A percentile compares a stretch with the other conserved stretches of the same genome.
phyloP scores from a whole-genome alignment of 1,140 invertebrate genomes.

The Halictus rubicundus region DNA sequence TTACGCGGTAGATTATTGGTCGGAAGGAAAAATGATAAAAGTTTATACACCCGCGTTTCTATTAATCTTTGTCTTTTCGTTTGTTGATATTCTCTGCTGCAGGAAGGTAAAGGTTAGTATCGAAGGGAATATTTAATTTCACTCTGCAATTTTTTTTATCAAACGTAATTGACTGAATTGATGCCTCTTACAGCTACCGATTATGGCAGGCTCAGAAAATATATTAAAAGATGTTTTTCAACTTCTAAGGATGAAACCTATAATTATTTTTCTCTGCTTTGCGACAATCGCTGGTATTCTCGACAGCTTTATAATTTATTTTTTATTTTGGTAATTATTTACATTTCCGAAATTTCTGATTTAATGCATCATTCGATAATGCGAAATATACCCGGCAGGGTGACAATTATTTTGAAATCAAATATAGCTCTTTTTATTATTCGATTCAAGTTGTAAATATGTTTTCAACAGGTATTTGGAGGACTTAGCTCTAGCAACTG shows the following conservation, averaged over 20 bases:
- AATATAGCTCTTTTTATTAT: background rate
- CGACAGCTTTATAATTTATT: slow-evolving; percentile 90
- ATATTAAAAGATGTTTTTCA: slow-evolving; percentile 83
- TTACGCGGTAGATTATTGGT: slow-evolving; percentile 83
- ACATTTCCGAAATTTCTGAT: background rate
- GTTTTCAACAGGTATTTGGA: slow-evolving; percentile 84
- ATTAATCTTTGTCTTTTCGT: slow-evolving; percentile 83
- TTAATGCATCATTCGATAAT: no score
- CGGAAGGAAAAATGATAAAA: slow-evolving; percentile 80
- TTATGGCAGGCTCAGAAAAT: slow-evolving; percentile 83
- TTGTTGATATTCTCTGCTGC: slow-evolving; percentile 84
- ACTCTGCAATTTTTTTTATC: slow-evolving; percentile 15
- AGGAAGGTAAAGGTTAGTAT: slow-evolving; percentile 82
- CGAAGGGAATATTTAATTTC: background rate
- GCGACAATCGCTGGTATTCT: slow-evolving; percentile 87
- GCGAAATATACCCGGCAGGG: background rate
- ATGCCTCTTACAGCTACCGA: slow-evolving; percentile 82
- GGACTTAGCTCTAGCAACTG: slow-evolving; percentile 84
- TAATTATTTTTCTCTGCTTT: slow-evolving; percentile 85
- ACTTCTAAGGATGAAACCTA: slow-evolving; percentile 83
- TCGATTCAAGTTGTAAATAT: background rate
- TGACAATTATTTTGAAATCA: background rate
- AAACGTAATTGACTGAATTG: background rate
- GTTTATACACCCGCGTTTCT: slow-evolving; percentile 87
- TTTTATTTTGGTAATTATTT: slow-evolving; percentile 86